Conservation (phyloP, 2,113 vertebrate genomes). For the Scomber scombrus region DNA sequence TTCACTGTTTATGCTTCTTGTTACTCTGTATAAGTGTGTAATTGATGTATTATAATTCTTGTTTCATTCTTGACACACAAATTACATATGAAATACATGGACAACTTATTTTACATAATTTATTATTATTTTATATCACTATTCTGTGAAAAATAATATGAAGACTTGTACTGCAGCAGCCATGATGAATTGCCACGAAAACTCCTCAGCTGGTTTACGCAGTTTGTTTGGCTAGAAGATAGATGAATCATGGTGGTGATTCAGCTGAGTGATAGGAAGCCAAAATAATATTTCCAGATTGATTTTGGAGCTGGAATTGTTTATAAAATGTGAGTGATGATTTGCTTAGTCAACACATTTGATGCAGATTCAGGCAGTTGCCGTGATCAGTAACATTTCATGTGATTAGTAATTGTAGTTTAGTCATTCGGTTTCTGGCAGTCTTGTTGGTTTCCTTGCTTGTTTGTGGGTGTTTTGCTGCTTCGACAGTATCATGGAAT, state of each 20-base stretch:
- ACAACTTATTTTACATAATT: too few species aligned
- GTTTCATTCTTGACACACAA: too few species aligned
- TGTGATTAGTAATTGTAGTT: neutral
- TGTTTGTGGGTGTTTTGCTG: constrained; percentile 6
- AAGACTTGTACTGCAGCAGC: too few species aligned
- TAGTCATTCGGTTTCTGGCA: constrained; percentile 4
- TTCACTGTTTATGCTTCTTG: too few species aligned
- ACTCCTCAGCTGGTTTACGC: neutral
- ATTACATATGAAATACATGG: too few species aligned
- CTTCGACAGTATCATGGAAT: constrained; percentile 40
- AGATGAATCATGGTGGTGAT: neutral
- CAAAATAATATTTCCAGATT: neutral
- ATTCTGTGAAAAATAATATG: too few species aligned
- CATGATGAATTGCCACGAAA: too few species aligned
- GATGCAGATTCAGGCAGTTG: neutral
- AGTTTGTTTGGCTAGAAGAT: neutral
- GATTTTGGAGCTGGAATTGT: neutral
- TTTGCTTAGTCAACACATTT: neutral
- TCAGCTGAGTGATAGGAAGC: too few species aligned
- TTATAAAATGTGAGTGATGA: neutral
- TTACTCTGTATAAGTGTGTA: too few species aligned
- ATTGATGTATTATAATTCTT: too few species aligned
- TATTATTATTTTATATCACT: too few species aligned
- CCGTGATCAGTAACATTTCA: neutral
- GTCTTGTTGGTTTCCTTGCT: constrained; percentile 7